Evolutionary conservation across 1,140 invertebrate genomes (phyloP), one percentile per base, ranked within the genome.

Genomic region (Zaprionus ghesquierei): DNA sequence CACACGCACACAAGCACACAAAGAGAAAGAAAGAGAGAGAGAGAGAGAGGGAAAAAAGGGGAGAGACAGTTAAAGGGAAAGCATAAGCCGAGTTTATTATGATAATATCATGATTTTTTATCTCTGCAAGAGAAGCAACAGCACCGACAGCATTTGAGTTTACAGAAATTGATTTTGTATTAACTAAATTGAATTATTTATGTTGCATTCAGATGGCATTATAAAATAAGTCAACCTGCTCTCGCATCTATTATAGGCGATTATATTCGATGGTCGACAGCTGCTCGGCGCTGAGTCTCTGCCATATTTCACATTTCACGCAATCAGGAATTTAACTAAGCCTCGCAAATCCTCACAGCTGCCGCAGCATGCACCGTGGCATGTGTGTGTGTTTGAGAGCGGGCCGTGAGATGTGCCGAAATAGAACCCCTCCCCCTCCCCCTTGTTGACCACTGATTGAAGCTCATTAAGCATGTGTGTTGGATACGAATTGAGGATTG

Each of bases 161-260:
- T 75, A 72, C 75, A 75, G 62, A 80, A 81, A 87, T 86, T 76
- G 81, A 86, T 87, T 86, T 72, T 81, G 82, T 81, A 75, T 87
- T 81, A 86, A 81, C 70, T 72, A 87, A 86, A 87, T 86, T 86
- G 64, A 86, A 87, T 86, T 82, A 87, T 86, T 86, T 87, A 87
- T 87, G 77, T 81, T 75, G 68, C 75, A 73, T 65, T 72, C 68
- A 61, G 22, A 53, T 27, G 53, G 56, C 38, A 77, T 86, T 85
- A 81, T 71, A 65, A 75, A 86, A 62, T 75, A 76, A 53, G 69
- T 72, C 69, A 72, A 54, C 53, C 63, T 44, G 65, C 54, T 59
- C 54, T 59, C 55, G 55, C 46, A 68, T 72, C 66, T 72, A 68
- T 66, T 72, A 60, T 66, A 33, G 25, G 55, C 56, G 63, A 72